These are phyloP conservation scores for Caenorhabditis afra DNA, from an alignment of 2,888 invertebrate genomes.

Conservation along the genomic window DNA sequence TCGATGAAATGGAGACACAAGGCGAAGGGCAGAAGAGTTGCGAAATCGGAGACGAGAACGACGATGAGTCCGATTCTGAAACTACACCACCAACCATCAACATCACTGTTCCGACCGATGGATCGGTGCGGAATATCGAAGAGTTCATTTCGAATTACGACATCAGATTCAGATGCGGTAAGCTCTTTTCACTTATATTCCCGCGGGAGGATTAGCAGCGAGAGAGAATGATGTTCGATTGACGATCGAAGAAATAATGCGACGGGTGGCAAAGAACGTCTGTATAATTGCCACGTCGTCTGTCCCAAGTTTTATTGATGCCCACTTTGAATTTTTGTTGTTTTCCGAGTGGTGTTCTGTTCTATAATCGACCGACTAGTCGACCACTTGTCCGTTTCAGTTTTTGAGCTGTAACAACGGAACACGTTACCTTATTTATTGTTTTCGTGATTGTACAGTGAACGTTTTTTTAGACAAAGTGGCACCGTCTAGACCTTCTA, in stretches of 20 bases:
- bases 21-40: slow-evolving; percentile 16
- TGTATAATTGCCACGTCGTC: slow-evolving; percentile 28
- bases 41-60: slow-evolving; percentile 5
- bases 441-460: background rate
- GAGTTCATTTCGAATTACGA: slow-evolving; percentile 44
- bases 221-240: slow-evolving; percentile 34
- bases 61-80: slow-evolving; percentile 24
- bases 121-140: slow-evolving; percentile 33
- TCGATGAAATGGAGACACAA: slow-evolving; percentile 28
- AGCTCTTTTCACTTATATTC: slow-evolving; percentile 31
- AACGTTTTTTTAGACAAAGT: slow-evolving; percentile 1
- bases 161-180: slow-evolving; percentile 19
- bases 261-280: background rate
- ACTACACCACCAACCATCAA: slow-evolving; percentile 33
- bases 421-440: slow-evolving; percentile 4
- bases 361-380: background rate
- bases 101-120: slow-evolving; percentile 36
- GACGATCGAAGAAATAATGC: slow-evolving; percentile 1
- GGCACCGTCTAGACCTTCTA: slow-evolving; percentile 12
- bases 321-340: slow-evolving; percentile 21
- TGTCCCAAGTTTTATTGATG: slow-evolving; percentile 15
- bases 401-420: background rate
- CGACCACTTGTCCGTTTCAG: background rate
- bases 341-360: slow-evolving; percentile 21
- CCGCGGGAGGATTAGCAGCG: background rate